Evolutionary conservation across 2,113 vertebrate species (phyloP).

Genomic region (Malaclemys terrapin): DNA sequence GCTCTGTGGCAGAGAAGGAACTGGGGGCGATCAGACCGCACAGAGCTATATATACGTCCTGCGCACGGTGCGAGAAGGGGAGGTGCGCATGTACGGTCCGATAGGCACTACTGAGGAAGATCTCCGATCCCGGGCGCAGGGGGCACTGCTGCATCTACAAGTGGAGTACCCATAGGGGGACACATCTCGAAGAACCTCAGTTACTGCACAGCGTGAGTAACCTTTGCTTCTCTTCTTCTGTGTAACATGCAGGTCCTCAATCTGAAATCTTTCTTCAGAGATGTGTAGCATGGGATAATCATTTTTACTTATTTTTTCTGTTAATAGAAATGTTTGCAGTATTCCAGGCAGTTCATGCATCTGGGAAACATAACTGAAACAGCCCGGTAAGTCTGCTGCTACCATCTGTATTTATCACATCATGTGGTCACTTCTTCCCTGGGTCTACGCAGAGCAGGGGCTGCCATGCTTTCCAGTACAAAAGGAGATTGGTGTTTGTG

Average conservation of each 20-base stretch:
- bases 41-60: too few species aligned
- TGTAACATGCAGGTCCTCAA: not conserved
- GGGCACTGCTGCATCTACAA: too few species aligned
- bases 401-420: not conserved
- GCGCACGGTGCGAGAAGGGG: too few species aligned
- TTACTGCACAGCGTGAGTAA: too few species aligned
- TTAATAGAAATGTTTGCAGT: conserved; percentile 91
- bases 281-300: not conserved
- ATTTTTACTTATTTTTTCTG: conserved; percentile 36
- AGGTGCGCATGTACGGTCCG: too few species aligned
- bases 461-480: not conserved
- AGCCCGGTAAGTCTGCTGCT: conserved; percentile 83
- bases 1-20: too few species aligned
- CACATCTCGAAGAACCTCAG: too few species aligned
- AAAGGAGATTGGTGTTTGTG: not conserved
- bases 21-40: too few species aligned
- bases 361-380: conserved; percentile 93
- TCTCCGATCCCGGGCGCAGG: too few species aligned
- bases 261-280: not conserved
- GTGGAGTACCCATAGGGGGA: too few species aligned
- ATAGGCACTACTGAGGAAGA: too few species aligned
- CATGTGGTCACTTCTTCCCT: not conserved
- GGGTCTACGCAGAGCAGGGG: not conserved
- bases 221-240: not conserved
- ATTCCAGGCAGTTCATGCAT: conserved; percentile 96